Evolutionary conservation across 2,113 vertebrate genomes (phyloP), one percentile per base, ranked within the genome.

Genomic region (Cochlearius cochlearius): DNA sequence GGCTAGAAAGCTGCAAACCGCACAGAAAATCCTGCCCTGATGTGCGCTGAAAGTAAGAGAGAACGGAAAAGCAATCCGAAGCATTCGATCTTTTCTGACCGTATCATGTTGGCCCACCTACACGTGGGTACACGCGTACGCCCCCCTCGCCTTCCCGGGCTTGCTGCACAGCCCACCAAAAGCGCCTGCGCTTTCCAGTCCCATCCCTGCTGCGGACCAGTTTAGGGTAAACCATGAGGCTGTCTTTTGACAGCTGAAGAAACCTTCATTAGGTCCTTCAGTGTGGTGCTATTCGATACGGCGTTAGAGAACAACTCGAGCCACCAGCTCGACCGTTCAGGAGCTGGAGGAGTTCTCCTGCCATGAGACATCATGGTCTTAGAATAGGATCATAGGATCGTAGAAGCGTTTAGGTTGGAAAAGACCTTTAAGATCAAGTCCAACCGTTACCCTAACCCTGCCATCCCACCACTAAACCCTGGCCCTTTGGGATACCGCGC

Each of bases 121-220:
- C 26, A 2, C 0, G 5, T 36, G 34, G 15, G 0, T 2, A 38
- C 8, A 45, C 0, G 1, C 2, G 11, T 41, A 34, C 19, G 3
- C 11, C 10, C 18, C 47, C 19, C 19, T 43, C 2, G 3, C 10
- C 27, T 43, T 11, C 23, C n/a, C 26, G 8, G 34, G 10, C 21
- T 18, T 32, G 53, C 15, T 47, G 64, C 10, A 15, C 2, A n/a
- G 16, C 26, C 58, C 34, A 32, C 19, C 41, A 49, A 27, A 74
- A 68, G 36, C 58, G 32, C 10, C 34, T 10, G 7, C 13, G 66
- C 53, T 10, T 72, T 55, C 69, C 26, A 66, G 45, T 63, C 25
- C 43, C 7, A 17, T 5, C 56, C n/a, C 38, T 53, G 45, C 52
- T 38, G 39, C 11, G 45, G 52, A 43, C 19, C 56, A 58, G 29